Evolutionary conservation across 2,888 invertebrate genomes (phyloP).

Genomic region (Drosophila subquinaria): DNA sequence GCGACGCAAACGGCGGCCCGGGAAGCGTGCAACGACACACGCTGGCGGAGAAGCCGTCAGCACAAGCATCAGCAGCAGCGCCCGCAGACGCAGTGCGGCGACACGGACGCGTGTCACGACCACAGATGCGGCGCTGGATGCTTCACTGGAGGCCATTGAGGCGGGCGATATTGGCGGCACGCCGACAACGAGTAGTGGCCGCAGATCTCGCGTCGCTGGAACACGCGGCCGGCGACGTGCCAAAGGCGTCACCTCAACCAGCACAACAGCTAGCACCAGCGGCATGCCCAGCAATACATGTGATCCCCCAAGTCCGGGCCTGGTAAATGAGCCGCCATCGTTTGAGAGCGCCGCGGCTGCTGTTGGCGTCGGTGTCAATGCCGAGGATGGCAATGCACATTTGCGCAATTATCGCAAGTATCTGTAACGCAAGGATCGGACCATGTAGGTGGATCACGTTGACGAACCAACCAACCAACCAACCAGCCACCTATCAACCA

Average conservation of each 20-base stretch:
- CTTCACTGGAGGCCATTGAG: constrained; percentile 67
- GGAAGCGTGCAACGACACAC: constrained; percentile 76
- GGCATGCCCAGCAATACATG: constrained; percentile 62
- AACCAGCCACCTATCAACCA: constrained; percentile 12
- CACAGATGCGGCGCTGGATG: constrained; percentile 70
- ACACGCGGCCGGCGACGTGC: constrained; percentile 80
- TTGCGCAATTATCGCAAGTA: constrained; percentile 85
- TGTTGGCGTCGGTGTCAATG: constrained; percentile 78
- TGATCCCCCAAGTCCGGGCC: constrained; percentile 82
- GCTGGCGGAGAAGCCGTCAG: constrained; percentile 64
- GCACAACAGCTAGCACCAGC: constrained; percentile 21
- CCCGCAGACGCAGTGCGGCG: constrained; percentile 81
- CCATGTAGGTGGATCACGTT: constrained; percentile 41
- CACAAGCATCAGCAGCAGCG: constrained; percentile 56
- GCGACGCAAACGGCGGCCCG: constrained; percentile 84
- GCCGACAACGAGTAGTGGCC: constrained; percentile 63
- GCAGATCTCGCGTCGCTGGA: constrained; percentile 79
- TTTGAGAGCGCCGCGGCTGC: constrained; percentile 85
- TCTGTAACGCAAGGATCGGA: constrained; percentile 81
- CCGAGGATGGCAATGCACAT: constrained; percentile 82
- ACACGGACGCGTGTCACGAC: constrained; percentile 64
- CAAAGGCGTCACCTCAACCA: constrained; percentile 46
- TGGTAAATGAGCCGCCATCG: constrained; percentile 85
- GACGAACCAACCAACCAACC: background rate
- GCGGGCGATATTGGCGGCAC: constrained; percentile 64